A percentile compares a stretch with the other conserved stretches of the same genome.
phyloP scores from a whole-genome alignment of 2,888 invertebrate genomes.

The Clostera curtula region DNA sequence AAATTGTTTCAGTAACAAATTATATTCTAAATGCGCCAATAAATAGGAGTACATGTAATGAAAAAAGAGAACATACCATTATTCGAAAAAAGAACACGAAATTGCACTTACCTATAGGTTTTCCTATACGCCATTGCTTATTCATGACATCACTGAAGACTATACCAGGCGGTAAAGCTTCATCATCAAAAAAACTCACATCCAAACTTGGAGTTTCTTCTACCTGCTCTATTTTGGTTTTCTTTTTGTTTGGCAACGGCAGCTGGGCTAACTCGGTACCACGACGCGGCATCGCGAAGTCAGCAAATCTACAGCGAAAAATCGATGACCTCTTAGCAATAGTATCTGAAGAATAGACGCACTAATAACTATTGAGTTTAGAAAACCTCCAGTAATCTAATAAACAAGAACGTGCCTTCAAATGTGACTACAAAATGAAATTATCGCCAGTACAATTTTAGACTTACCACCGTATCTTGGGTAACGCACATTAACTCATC shows the following conservation, averaged over 20 bases:
- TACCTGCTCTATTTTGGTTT: conserved; percentile 35
- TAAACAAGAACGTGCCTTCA: conserved; percentile 32
- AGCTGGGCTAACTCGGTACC: conserved; percentile 42
- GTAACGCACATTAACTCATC: conserved; percentile 7
- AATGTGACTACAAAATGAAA: conserved; percentile 40
- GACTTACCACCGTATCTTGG: conserved; percentile 15
- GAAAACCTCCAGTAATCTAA: conserved; percentile 33
- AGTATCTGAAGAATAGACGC: too few relatives aligned
- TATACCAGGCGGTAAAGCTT: conserved; percentile 79
- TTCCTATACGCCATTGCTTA: conserved; percentile 91
- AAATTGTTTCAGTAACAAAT: too few relatives aligned
- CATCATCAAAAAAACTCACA: conserved; percentile 56
- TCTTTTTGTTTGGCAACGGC: conserved; percentile 52
- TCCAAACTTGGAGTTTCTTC: conserved; percentile 46
- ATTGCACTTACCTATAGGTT: conserved; percentile 86
- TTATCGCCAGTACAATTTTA: conserved; percentile 34
- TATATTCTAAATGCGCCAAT: too few relatives aligned
- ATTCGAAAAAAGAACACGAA: conserved; percentile 4
- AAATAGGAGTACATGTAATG: too few relatives aligned
- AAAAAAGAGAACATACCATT: too few relatives aligned
- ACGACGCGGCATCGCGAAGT: conserved; percentile 51
- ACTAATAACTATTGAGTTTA: conserved; percentile 9
- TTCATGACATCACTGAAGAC: conserved; percentile 86
- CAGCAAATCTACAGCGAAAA: conserved; percentile 10
- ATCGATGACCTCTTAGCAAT: too few relatives aligned